phyloP scores from a whole-genome alignment of 2,888 invertebrate genomes.

The Heliconius hortense region DNA sequence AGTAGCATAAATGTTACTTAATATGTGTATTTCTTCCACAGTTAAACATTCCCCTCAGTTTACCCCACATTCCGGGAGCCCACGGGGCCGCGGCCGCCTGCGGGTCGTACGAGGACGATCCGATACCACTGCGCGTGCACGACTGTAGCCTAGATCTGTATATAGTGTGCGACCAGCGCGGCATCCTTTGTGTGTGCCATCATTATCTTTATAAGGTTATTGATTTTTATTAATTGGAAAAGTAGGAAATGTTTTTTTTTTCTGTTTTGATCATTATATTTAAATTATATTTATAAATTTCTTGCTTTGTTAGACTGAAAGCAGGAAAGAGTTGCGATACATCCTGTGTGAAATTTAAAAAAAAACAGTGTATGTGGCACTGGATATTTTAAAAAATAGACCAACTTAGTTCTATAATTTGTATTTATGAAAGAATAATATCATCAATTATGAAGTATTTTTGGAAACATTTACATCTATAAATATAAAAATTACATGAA shows the following conservation, averaged over 20 bases:
- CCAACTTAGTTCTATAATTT: not conserved
- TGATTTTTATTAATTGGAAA: not conserved
- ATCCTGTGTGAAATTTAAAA: not conserved
- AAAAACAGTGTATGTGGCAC: not conserved
- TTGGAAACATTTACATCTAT: not conserved
- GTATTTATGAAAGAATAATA: no score
- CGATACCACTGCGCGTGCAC: slow-evolving; percentile 89
- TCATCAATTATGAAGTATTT: no score
- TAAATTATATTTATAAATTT: not conserved
- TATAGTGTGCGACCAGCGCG: slow-evolving; percentile 87
- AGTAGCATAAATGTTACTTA: no score
- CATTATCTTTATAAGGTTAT: slow-evolving; percentile 90
- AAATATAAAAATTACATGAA: not conserved
- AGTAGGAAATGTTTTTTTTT: no score
- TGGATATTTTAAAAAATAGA: not conserved
- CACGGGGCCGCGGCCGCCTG: slow-evolving; percentile 80
- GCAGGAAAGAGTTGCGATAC: not conserved
- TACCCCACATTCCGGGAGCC: slow-evolving; percentile 85
- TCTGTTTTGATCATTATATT: not conserved
- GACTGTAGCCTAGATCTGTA: slow-evolving; percentile 91
- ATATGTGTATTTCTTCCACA: slow-evolving; percentile 52
- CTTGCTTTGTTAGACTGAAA: not conserved
- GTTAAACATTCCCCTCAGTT: slow-evolving; percentile 92
- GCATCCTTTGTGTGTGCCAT: slow-evolving; percentile 87
- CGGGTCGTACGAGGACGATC: slow-evolving; percentile 90